These are phyloP conservation scores for Emydura subglobosa DNA, from an alignment of 2,113 vertebrate genomes.

Conservation along the genomic window DNA sequence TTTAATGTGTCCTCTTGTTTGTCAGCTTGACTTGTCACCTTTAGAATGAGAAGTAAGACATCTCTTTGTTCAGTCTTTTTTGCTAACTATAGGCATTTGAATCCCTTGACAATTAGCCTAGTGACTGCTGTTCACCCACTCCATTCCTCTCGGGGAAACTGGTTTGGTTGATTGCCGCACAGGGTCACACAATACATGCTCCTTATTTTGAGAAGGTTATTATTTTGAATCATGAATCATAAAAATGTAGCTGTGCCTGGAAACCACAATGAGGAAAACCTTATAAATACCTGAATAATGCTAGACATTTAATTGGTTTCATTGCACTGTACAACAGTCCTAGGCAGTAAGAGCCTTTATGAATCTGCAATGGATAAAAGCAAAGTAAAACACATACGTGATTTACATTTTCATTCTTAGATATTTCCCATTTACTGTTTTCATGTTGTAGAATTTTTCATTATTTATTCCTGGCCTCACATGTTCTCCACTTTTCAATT, in stretches of 20 bases:
- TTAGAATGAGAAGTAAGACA: neutral
- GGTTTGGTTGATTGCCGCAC: neutral
- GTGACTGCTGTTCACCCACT: neutral
- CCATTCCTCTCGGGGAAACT: neutral
- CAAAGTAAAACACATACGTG: neutral
- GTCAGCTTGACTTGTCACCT: neutral
- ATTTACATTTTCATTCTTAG: neutral
- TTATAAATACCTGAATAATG: neutral
- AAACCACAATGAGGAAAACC: neutral
- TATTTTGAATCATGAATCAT: neutral
- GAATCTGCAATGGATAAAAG: neutral
- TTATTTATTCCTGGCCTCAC: neutral
- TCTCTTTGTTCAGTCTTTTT: neutral
- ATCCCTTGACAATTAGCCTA: neutral
- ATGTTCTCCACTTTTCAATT: neutral
- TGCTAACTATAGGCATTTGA: neutral
- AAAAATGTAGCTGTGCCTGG: neutral
- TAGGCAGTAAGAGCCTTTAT: neutral
- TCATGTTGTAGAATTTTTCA: neutral
- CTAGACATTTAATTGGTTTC: neutral
- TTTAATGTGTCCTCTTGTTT: neutral
- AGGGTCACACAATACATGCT: neutral
- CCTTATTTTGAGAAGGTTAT: neutral
- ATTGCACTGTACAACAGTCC: neutral
- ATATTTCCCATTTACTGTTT: neutral